Base-by-base conservation (phyloP, 2,888 invertebrate genomes). In the Aradus depressus region DNA sequence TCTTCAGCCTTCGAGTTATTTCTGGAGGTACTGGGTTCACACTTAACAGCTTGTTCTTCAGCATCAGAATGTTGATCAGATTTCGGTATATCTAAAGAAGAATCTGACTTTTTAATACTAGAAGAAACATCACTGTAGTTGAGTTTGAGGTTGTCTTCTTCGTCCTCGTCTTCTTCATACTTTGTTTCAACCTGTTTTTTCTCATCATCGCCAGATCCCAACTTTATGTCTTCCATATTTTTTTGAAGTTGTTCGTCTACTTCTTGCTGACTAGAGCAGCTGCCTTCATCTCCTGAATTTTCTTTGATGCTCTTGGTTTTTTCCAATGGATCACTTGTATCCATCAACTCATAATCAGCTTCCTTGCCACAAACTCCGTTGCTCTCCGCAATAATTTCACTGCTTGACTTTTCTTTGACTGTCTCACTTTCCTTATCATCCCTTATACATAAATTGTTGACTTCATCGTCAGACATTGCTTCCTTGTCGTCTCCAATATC, bases 401-500 rank as follows among this genome's bases (percentile, higher is more conserved):
- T n/a, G n/a, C n/a, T n/a, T n/a, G n/a, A n/a, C n/a, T n/a, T n/a
- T n/a, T n/a, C n/a, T n/a, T n/a, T n/a, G n/a, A n/a, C n/a, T n/a
- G n/a, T n/a, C n/a, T n/a, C n/a, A n/a, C n/a, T n/a, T n/a, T n/a
- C n/a, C n/a, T n/a, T n/a, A n/a, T n/a, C n/a, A n/a, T n/a, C n/a
- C 31, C 8, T 12, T 12, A 10, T 28, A 28, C 12, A 8, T 10
- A 12, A 8, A 28, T 12, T 28, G 12, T 10, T 8, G 12, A 12
- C 8, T 28, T 28, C 31, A 28, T 8, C 12, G 31, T 28, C 12
- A 28, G 31, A 41, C 39, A 39, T 34, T 53, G 28, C 31, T 28
- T 28, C 31, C 8, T 8, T 28, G 31, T 28, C 31, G n/a, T 8
- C 31, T 28, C n/a, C n/a, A 28, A 10, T 28, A 28, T 28, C 21